These are phyloP conservation scores for Romanogobio albipinnatus DNA, from an alignment of 2,113 vertebrate species.

Conservation along the genomic window DNA sequence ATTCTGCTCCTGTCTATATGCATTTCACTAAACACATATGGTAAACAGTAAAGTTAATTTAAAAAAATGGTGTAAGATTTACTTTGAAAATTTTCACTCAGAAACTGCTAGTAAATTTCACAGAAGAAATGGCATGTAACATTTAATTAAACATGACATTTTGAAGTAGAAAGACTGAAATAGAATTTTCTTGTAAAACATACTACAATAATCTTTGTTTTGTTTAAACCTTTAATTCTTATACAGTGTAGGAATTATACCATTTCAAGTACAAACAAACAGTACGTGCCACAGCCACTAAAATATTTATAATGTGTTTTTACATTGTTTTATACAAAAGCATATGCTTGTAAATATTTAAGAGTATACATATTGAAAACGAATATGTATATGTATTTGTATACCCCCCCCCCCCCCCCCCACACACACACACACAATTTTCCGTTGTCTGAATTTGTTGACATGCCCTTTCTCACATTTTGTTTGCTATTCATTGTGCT, in stretches of 20 bases:
- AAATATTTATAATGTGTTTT: neutral
- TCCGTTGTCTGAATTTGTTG: slow-evolving; percentile 36
- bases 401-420: neutral
- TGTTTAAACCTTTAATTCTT: neutral
- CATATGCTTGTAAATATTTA: slow-evolving; percentile 20
- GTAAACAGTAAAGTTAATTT: neutral
- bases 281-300: neutral
- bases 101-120: no score
- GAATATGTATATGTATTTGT: neutral
- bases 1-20: neutral
- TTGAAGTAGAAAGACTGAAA: no score
- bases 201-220: no score
- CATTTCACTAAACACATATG: neutral
- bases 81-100: no score
- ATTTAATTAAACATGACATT: no score
- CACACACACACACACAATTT: no score
- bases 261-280: neutral
- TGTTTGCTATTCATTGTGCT: slow-evolving; percentile 47
- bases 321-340: slow-evolving; percentile 1
- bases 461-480: slow-evolving; percentile 49
- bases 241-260: neutral
- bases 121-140: no score
- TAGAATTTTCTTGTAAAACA: no score
- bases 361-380: neutral
- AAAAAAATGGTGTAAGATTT: no score